phyloP scores from a whole-genome alignment of 2,113 vertebrate species.

The Zapornia atra region DNA sequence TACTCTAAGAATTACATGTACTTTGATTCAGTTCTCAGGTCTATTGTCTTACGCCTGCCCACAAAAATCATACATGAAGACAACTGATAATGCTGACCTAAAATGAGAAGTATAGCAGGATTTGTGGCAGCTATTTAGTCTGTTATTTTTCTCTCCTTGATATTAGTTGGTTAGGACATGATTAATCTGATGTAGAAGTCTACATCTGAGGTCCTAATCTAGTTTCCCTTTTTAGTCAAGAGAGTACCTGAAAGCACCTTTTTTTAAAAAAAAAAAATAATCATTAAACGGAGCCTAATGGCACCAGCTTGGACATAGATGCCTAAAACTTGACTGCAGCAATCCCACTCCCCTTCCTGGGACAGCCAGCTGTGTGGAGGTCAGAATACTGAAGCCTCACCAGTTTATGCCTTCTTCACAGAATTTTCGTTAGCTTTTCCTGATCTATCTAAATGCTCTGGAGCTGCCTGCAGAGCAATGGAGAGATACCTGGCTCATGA shows the following conservation, averaged over 20 bases:
- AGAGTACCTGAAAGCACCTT: not conserved
- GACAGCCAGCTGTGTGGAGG: fast-evolving
- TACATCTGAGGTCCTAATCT: not conserved
- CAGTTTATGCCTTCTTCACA: not conserved
- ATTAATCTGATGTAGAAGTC: not conserved
- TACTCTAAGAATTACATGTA: not conserved
- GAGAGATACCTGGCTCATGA: not conserved
- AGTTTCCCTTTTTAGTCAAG: not conserved
- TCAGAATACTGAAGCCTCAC: not conserved
- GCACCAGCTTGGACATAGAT: not conserved
- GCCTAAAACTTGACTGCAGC: not conserved
- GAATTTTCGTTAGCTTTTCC: not conserved
- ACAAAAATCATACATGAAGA: not conserved
- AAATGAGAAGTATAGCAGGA: not conserved
- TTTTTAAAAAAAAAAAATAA: too few species aligned
- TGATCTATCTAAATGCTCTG: not conserved
- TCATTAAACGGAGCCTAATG: not conserved
- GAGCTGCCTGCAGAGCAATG: not conserved
- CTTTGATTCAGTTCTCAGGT: not conserved
- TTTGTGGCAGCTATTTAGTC: not conserved
- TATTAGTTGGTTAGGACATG: not conserved
- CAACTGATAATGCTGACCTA: not conserved
- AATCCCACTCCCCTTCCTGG: not conserved
- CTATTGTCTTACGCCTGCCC: not conserved
- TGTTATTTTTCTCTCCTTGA: not conserved